These are phyloP conservation scores for Muricea muricata DNA, from an alignment of 92 coral and sea anemone genomes.

Conservation along the genomic window DNA sequence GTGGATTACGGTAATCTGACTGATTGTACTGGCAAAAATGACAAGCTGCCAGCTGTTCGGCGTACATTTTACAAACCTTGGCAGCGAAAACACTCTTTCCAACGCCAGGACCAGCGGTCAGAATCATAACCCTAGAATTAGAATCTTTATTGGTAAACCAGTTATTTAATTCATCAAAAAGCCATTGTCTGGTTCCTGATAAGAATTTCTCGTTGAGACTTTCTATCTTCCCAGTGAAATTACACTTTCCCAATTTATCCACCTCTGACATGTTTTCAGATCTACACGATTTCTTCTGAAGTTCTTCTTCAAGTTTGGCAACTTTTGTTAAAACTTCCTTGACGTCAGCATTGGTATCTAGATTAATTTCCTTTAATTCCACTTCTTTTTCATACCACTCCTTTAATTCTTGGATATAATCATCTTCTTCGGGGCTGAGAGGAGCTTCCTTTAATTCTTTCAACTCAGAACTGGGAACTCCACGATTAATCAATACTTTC, in stretches of 20 bases:
- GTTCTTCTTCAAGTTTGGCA: too few species aligned
- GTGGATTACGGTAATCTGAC: constrained; percentile 30
- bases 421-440: too few species aligned
- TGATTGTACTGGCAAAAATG: constrained; percentile 37
- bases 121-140: background rate
- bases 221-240: constrained; percentile 27
- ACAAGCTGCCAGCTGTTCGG: constrained; percentile 5
- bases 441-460: too few species aligned
- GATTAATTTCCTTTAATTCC: too few species aligned
- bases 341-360: too few species aligned
- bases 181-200: constrained; percentile 43
- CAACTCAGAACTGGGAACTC: too few species aligned
- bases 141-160: constrained; percentile 34
- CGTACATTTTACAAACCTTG: constrained; percentile 17
- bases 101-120: constrained; percentile 42
- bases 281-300: too few species aligned
- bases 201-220: background rate
- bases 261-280: background rate
- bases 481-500: too few species aligned
- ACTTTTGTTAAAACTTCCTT: too few species aligned
- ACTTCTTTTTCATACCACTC: too few species aligned
- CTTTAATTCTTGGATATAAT: too few species aligned
- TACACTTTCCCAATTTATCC: background rate
- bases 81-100: constrained; percentile 50
- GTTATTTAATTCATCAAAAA: background rate